phyloP scores from a whole-genome alignment of 2,113 vertebrate species.

The Emydocephalus ijimae region DNA sequence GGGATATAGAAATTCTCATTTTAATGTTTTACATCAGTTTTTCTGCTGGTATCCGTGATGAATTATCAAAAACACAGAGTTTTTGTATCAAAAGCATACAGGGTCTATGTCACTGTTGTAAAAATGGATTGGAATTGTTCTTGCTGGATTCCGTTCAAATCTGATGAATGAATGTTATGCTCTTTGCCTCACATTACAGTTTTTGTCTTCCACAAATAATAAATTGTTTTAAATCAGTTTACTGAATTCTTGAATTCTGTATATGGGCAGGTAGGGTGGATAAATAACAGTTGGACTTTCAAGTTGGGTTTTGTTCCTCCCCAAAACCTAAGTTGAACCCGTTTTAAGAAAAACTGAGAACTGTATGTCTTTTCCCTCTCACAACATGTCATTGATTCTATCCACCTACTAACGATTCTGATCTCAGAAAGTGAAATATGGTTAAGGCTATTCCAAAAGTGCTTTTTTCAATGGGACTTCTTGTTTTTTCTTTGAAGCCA shows the following conservation, averaged over 20 bases:
- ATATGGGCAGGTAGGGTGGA: not conserved
- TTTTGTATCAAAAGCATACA: not conserved
- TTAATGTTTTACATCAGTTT: not conserved
- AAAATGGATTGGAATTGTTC: not conserved
- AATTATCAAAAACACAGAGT: not conserved
- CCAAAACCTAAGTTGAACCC: not conserved
- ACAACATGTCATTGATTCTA: not conserved
- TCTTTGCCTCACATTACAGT: constrained; percentile 2
- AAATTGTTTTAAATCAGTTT: constrained; percentile 26
- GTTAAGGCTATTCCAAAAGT: not conserved
- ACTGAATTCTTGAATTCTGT: not conserved
- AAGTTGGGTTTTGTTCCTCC: not conserved
- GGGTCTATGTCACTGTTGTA: constrained; percentile 3
- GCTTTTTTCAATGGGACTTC: too few relatives aligned
- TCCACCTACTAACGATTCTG: not conserved
- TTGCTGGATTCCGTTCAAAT: not conserved
- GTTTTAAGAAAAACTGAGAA: not conserved
- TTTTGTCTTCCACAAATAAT: constrained; percentile 15
- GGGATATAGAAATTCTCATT: not conserved
- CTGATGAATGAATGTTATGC: not conserved
- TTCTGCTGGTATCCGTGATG: not conserved
- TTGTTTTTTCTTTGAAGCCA: too few relatives aligned
- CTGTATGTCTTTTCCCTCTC: not conserved
- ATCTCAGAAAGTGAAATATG: not conserved
- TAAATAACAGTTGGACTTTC: not conserved